Conservation (phyloP, 2,113 vertebrate species). For the Hippocampus abdominalis region DNA sequence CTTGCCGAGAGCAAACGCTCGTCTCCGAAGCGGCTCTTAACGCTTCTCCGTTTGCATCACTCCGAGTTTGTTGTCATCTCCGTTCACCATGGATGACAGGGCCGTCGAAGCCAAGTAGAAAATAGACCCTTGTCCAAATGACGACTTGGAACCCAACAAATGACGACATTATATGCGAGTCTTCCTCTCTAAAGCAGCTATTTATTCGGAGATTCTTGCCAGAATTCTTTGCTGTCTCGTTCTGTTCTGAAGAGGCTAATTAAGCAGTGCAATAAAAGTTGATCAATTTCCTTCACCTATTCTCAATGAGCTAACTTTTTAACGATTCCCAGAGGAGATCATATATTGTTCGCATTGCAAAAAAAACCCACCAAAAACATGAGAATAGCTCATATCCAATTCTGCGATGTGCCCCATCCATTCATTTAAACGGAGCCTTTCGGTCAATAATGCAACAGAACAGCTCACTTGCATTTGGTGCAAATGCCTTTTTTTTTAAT, state of each 20-base stretch:
- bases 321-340: slow-evolving; percentile 19
- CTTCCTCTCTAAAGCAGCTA: neutral
- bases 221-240: slow-evolving; percentile 6
- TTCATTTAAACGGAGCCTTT: slow-evolving; percentile 15
- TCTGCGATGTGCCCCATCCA: neutral
- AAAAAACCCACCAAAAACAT: slow-evolving; percentile 10
- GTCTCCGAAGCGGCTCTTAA: slow-evolving; percentile 27
- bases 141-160: neutral
- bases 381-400: neutral
- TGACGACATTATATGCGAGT: neutral
- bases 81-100: neutral
- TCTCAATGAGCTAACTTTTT: slow-evolving; percentile 14
- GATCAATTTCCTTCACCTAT: slow-evolving; percentile 12
- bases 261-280: slow-evolving; percentile 9
- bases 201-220: slow-evolving; percentile 5
- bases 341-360: neutral
- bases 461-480: neutral
- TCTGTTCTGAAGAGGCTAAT: slow-evolving; percentile 11
- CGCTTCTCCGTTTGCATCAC: slow-evolving; percentile 18
- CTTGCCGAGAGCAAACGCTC: slow-evolving; percentile 32
- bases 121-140: neutral
- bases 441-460: slow-evolving; percentile 10
- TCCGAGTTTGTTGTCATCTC: neutral
- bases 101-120: neutral
- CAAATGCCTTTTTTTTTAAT: slow-evolving; percentile 4